phyloP scores from a whole-genome alignment of 2,113 vertebrate species.

The Procavia capensis region DNA sequence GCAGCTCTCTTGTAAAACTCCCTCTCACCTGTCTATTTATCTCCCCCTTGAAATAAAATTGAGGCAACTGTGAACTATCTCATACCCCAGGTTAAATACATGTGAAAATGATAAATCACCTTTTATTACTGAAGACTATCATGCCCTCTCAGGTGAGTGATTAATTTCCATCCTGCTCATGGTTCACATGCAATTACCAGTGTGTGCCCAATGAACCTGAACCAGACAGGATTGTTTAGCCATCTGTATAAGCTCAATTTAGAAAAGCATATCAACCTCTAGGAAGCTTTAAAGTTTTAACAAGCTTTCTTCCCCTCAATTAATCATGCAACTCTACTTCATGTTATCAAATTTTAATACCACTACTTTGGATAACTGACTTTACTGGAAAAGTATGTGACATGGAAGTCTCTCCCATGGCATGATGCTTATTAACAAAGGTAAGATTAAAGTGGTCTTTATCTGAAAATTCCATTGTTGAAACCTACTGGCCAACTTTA shows the following conservation, averaged over 20 bases:
- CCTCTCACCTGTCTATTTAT: neutral
- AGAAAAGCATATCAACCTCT: conserved; percentile 65
- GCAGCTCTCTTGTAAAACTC: conserved; percentile 39
- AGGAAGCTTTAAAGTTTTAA: conserved; percentile 61
- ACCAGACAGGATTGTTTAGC: conserved; percentile 62
- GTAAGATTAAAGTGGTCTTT: neutral
- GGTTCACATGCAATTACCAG: conserved; percentile 69
- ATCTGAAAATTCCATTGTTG: conserved; percentile 11
- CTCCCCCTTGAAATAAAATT: conserved; percentile 33
- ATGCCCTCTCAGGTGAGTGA: conserved; percentile 39
- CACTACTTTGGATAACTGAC: neutral
- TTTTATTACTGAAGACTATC: conserved; percentile 29
- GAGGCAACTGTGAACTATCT: conserved; percentile 5
- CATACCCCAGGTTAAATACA: conserved; percentile 46
- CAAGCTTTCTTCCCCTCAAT: neutral
- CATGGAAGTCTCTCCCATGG: neutral
- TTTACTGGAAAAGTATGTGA: neutral
- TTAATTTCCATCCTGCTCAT: conserved; percentile 74
- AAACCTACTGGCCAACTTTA: conserved; percentile 9
- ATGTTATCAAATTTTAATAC: neutral
- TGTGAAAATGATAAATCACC: conserved; percentile 66
- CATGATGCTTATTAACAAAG: conserved; percentile 9
- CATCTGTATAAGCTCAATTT: conserved; percentile 61
- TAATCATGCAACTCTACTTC: neutral
- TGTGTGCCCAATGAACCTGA: conserved; percentile 31